phyloP scores from a whole-genome alignment of 2,888 invertebrate species.

The Calliopum simillimum region DNA sequence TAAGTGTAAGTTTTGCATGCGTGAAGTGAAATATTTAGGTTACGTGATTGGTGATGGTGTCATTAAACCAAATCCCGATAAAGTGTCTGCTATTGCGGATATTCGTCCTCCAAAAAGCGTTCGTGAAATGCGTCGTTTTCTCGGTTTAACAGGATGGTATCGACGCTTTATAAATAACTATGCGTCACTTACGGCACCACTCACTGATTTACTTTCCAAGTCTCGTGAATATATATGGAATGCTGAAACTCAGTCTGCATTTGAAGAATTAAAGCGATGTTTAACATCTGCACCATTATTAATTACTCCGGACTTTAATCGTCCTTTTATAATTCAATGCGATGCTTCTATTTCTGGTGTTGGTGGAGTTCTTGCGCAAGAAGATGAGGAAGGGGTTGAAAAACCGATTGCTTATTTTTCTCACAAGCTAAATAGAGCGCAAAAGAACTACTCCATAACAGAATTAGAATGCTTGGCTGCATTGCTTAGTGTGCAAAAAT shows the following conservation, averaged over 20 bases:
- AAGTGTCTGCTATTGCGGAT: slow-evolving; percentile 39
- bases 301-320: slow-evolving; percentile 38
- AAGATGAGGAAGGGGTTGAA: too few species aligned
- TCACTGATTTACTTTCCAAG: slow-evolving; percentile 35
- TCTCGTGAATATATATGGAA: slow-evolving; percentile 36
- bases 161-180: slow-evolving; percentile 37
- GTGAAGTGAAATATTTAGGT: slow-evolving; percentile 41
- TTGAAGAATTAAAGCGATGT: slow-evolving; percentile 31
- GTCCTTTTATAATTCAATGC: too few species aligned
- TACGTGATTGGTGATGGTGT: slow-evolving; percentile 42
- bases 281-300: slow-evolving; percentile 40
- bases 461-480: too few species aligned
- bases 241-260: slow-evolving; percentile 30
- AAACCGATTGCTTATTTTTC: too few species aligned
- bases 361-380: too few species aligned
- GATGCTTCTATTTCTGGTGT: too few species aligned
- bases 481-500: too few species aligned
- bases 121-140: slow-evolving; percentile 38
- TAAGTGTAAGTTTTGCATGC: slow-evolving; percentile 41
- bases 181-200: slow-evolving; percentile 29
- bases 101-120: slow-evolving; percentile 38
- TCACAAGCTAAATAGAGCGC: too few species aligned
- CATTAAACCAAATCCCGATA: slow-evolving; percentile 41
- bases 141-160: slow-evolving; percentile 45
- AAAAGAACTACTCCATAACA: too few species aligned